phyloP scores from a whole-genome alignment of 2,888 invertebrate species.

The Melieria picta region DNA sequence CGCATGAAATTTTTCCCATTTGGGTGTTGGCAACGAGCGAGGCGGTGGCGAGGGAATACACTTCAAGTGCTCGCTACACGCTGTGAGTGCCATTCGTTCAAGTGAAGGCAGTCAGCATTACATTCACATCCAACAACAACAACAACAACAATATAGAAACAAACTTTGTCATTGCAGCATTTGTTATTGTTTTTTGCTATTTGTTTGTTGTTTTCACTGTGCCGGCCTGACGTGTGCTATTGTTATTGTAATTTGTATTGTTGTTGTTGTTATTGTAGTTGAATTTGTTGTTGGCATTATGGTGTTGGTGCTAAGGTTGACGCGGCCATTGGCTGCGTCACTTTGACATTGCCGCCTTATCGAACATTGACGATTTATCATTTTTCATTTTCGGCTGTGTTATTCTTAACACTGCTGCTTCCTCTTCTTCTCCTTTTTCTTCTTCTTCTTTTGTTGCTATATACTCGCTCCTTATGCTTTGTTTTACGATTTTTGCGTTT shows the following conservation, averaged over 20 bases:
- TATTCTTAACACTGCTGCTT: constrained; percentile 10
- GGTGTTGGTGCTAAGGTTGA: too few relatives aligned
- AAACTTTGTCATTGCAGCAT: neutral
- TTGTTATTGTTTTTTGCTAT: constrained; percentile 6
- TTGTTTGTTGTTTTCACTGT: neutral
- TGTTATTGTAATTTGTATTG: neutral
- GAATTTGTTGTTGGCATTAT: neutral
- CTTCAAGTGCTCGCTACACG: too few relatives aligned
- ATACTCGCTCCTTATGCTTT: too few relatives aligned
- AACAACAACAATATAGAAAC: neutral
- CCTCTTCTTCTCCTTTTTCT: constrained; percentile 34
- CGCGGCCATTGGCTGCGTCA: too few relatives aligned
- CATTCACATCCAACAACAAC: neutral
- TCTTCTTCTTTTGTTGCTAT: constrained; percentile 2
- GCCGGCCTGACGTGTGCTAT: neutral
- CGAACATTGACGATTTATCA: too few relatives aligned
- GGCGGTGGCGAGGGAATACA: too few relatives aligned
- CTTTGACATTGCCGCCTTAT: too few relatives aligned
- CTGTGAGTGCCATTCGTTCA: too few relatives aligned
- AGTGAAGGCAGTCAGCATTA: too few relatives aligned
- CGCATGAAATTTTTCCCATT: too few relatives aligned
- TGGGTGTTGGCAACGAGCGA: too few relatives aligned
- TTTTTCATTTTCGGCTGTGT: neutral
- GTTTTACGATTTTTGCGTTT: too few relatives aligned
- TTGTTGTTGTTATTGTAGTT: neutral